Conservation (phyloP, 2,888 invertebrate genomes). For the Rhagonycha fulva region DNA sequence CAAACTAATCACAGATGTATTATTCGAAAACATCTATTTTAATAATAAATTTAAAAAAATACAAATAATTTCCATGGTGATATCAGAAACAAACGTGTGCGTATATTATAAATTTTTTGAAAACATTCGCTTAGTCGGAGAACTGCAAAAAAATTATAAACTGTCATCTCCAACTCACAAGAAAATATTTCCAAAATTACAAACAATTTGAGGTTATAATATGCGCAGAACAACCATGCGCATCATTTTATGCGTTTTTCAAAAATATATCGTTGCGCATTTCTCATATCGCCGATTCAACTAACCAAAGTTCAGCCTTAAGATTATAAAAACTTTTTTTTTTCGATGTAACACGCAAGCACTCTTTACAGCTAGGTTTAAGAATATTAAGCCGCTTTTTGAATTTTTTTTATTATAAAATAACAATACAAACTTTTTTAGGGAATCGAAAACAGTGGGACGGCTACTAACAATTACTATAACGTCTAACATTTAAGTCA, state of each 20-base stretch:
- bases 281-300: neutral
- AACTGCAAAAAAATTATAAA: neutral
- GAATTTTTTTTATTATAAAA: slow-evolving; percentile 18
- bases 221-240: neutral
- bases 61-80: neutral
- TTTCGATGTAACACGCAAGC: slow-evolving; percentile 31
- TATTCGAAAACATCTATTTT: slow-evolving; percentile 3
- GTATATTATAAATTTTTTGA: neutral
- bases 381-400: slow-evolving; percentile 18
- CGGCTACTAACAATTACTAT: slow-evolving; percentile 38
- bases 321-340: neutral
- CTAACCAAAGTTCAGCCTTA: slow-evolving; percentile 1
- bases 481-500: slow-evolving; percentile 34
- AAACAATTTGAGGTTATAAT: neutral
- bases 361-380: slow-evolving; percentile 15
- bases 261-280: neutral
- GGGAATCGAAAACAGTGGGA: slow-evolving; percentile 21
- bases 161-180: neutral
- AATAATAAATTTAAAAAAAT: neutral
- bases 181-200: neutral
- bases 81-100: neutral
- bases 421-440: slow-evolving; percentile 21
- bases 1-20: slow-evolving; percentile 12
- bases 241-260: neutral
- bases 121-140: neutral